phyloP scores from a whole-genome alignment of 2,888 invertebrate genomes.

The Linnaemya tessellans region DNA sequence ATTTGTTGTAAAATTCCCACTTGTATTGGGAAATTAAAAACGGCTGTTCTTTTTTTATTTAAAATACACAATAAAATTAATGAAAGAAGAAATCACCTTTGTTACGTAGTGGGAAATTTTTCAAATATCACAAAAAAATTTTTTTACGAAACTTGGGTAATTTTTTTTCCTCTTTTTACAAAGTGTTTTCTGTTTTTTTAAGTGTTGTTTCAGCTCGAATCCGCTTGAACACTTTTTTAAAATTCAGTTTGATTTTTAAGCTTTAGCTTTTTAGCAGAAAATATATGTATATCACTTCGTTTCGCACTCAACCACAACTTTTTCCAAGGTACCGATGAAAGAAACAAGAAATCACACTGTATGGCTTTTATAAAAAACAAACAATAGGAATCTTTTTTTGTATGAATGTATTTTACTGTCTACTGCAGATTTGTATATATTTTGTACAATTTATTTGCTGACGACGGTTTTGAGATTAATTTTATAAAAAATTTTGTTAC shows the following conservation, averaged over 20 bases:
- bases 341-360: slow-evolving; percentile 79
- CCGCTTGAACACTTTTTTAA: slow-evolving; percentile 38
- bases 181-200: slow-evolving; percentile 62
- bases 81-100: slow-evolving; percentile 72
- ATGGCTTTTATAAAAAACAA: slow-evolving; percentile 72
- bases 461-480: slow-evolving; percentile 45
- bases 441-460: slow-evolving; percentile 54
- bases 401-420: slow-evolving; percentile 61
- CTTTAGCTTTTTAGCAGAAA: slow-evolving; percentile 74
- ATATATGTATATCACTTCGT: slow-evolving; percentile 76
- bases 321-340: slow-evolving; percentile 74
- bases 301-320: slow-evolving; percentile 52
- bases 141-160: slow-evolving; percentile 72
- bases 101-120: slow-evolving; percentile 75
- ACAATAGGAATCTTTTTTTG: slow-evolving; percentile 49
- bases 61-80: slow-evolving; percentile 67
- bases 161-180: slow-evolving; percentile 65
- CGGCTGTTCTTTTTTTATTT: slow-evolving; percentile 63
- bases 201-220: slow-evolving; percentile 52
- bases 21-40: slow-evolving; percentile 64
- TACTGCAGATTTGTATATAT: slow-evolving; percentile 60
- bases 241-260: slow-evolving; percentile 63
- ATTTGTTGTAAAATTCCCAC: slow-evolving; percentile 69
- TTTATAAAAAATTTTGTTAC: neutral
- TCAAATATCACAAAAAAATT: slow-evolving; percentile 72